Conservation (phyloP, 2,797 vertebrate species). For the Anniella stebbinsi region DNA sequence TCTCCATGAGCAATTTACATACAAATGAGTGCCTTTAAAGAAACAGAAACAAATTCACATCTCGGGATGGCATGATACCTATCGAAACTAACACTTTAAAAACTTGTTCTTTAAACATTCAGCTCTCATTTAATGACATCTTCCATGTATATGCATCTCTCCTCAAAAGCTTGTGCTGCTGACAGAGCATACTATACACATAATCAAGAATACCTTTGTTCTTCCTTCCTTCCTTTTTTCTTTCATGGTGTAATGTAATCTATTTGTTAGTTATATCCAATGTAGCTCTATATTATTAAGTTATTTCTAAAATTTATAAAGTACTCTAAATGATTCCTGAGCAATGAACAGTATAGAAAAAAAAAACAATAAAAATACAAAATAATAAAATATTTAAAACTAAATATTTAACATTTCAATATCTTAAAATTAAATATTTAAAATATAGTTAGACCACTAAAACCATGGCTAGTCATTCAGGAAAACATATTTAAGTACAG, state of each 20-base stretch:
- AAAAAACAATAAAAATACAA: no score
- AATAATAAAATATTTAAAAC: no score
- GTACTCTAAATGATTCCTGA: no score
- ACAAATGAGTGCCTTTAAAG: slow-evolving; percentile 36
- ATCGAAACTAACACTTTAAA: neutral
- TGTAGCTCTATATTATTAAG: no score
- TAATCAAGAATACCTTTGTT: neutral
- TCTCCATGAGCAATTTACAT: slow-evolving; percentile 27
- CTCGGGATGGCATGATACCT: neutral
- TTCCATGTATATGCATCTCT: neutral
- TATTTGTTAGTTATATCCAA: neutral
- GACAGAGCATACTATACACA: neutral
- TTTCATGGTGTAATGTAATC: neutral
- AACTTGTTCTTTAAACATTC: neutral
- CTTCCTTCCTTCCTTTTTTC: no score
- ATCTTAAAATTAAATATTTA: no score
- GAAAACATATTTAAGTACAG: no score
- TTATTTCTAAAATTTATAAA: no score
- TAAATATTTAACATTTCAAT: no score
- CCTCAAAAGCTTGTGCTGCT: neutral
- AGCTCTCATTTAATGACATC: slow-evolving; percentile 6
- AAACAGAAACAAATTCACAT: slow-evolving; percentile 13
- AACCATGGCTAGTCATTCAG: no score
- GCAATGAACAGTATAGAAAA: no score
- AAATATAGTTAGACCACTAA: no score